Evolutionary conservation across 2,797 vertebrate genomes (phyloP).

Genomic region (Emydoidea blandingii): DNA sequence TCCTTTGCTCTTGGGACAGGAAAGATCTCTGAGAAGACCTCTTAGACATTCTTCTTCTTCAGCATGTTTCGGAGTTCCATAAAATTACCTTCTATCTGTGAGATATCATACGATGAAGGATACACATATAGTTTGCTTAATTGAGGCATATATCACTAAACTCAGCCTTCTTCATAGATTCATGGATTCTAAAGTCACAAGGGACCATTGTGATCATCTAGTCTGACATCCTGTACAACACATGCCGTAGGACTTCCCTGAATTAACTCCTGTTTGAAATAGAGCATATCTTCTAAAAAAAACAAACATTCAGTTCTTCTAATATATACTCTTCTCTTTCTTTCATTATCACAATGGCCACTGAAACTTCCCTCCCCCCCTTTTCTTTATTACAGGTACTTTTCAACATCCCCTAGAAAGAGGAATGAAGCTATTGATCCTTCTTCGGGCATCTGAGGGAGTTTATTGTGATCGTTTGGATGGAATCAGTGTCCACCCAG

Average conservation of each 20-base stretch:
- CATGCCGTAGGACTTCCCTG: background rate
- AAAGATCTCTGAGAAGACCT: background rate
- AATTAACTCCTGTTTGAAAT: background rate
- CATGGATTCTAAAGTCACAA: background rate
- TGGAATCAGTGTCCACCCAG: conserved; percentile 71
- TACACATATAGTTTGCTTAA: background rate
- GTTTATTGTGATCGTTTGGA: conserved; percentile 76
- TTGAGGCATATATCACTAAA: background rate
- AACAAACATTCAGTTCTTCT: background rate
- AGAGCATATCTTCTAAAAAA: background rate
- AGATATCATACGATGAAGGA: background rate
- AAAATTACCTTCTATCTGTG: background rate
- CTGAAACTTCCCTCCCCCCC: background rate
- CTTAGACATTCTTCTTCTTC: background rate
- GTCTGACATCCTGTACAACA: background rate
- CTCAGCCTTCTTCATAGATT: background rate
- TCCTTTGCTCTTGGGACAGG: background rate
- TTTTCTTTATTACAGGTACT: conserved; percentile 74
- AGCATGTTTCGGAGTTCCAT: background rate
- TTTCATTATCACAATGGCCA: background rate
- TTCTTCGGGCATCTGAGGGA: conserved; percentile 79
- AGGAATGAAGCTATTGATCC: conserved; percentile 72
- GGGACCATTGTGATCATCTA: background rate
- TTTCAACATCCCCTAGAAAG: conserved; percentile 73
- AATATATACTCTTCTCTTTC: background rate